A percentile compares a stretch with the other conserved stretches of the same genome.
Conservation (phyloP, 2,888 invertebrate genomes). For the Meloe dianella region DNA sequence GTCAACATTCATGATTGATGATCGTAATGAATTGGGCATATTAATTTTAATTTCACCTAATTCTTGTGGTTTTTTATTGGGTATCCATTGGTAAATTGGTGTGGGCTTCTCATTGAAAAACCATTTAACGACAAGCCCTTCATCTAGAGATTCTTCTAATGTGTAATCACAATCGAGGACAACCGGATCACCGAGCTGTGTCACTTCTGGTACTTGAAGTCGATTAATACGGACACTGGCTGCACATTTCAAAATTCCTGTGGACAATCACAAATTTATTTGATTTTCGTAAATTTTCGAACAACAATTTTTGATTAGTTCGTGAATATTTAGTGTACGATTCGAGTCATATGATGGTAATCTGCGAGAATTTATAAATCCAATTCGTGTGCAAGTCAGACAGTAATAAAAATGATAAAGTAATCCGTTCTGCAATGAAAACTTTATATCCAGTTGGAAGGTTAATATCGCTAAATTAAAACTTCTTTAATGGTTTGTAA, state of each 20-base stretch:
- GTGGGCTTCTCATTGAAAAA: conserved; percentile 59
- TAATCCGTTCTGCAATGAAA: conserved; percentile 43
- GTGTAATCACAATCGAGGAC: conserved; percentile 65
- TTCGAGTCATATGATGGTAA: neutral
- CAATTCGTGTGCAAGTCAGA: conserved; percentile 25
- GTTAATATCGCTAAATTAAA: conserved; percentile 38
- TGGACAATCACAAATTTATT: neutral
- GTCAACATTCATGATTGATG: conserved; percentile 14
- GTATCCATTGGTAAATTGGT: conserved; percentile 68
- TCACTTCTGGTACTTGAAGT: conserved; percentile 56
- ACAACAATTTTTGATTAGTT: neutral
- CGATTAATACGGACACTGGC: conserved; percentile 51
- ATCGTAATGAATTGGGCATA: neutral
- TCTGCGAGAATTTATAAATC: conserved; percentile 19
- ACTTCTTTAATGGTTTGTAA: conserved; percentile 40
- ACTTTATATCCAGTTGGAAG: conserved; percentile 40
- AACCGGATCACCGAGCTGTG: conserved; percentile 58
- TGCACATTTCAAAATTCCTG: conserved; percentile 24
- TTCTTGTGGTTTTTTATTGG: conserved; percentile 58
- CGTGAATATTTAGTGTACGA: neutral
- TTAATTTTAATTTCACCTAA: conserved; percentile 56
- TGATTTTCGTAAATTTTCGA: neutral
- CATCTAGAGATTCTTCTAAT: conserved; percentile 52
- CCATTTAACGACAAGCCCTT: conserved; percentile 67
- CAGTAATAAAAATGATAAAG: conserved; percentile 46